Evolutionary conservation across 2,797 vertebrate genomes (phyloP).

Genomic region (Lates japonicus): DNA sequence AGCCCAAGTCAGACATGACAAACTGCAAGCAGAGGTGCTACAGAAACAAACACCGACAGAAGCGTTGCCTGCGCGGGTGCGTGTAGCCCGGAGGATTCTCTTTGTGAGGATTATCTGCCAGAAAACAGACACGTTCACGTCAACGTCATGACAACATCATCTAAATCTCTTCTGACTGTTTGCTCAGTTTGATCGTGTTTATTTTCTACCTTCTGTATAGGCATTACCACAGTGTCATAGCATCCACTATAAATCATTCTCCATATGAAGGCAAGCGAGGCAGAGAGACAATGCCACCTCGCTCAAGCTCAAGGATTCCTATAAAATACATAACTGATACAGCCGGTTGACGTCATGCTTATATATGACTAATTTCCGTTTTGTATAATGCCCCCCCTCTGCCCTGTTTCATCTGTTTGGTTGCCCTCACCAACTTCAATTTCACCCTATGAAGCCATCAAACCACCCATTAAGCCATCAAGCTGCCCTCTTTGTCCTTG

Average conservation of each 20-base stretch:
- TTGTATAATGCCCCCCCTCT: constrained; percentile 42
- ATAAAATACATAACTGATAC: constrained; percentile 44
- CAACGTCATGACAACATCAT: constrained; percentile 73
- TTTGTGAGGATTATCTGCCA: constrained; percentile 78
- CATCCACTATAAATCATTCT: constrained; percentile 52
- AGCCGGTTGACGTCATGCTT: constrained; percentile 26
- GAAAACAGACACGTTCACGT: constrained; percentile 71
- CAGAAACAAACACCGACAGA: constrained; percentile 67
- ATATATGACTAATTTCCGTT: constrained; percentile 39
- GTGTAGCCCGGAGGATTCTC: constrained; percentile 70
- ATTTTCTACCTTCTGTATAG: constrained; percentile 51
- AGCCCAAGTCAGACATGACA: constrained; percentile 78
- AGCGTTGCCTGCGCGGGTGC: constrained; percentile 50
- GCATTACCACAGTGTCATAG: constrained; percentile 30
- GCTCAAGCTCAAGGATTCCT: constrained; percentile 56
- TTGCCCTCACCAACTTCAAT: constrained; percentile 67
- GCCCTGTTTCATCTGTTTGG: constrained; percentile 52
- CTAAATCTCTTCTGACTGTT: constrained; percentile 76
- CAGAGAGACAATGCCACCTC: constrained; percentile 33
- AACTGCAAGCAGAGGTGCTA: constrained; percentile 71
- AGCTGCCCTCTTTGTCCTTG: constrained; percentile 79
- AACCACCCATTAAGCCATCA: constrained; percentile 77
- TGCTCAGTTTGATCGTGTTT: constrained; percentile 70
- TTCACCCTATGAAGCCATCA: constrained; percentile 77
- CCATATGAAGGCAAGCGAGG: constrained; percentile 6